Percentiles rank a stretch among this genome's conserved stretches.
These are phyloP conservation scores for Trachythela sp. DNA, from an alignment of 64 coral and sea anemone genomes.

Conservation along the genomic window DNA sequence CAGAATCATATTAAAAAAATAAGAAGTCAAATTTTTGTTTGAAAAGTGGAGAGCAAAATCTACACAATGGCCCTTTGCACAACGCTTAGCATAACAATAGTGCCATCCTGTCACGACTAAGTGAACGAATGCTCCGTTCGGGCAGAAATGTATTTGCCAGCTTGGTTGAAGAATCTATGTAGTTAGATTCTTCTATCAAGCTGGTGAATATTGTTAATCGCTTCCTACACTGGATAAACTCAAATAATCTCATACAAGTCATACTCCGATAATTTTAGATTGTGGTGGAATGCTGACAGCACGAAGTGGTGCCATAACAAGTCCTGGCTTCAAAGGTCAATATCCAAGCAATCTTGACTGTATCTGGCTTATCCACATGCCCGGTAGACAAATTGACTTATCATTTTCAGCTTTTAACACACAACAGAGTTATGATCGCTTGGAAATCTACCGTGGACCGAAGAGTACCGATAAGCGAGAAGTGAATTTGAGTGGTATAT, in stretches of 20 bases:
- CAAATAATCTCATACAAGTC: neutral
- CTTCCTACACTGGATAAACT: neutral
- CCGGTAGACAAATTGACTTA: slow-evolving; percentile 61
- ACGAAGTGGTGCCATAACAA: slow-evolving; percentile 61
- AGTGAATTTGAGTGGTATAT: slow-evolving; percentile 77
- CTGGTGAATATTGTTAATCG: too few relatives aligned
- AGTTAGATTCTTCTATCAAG: too few relatives aligned
- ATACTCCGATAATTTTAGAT: slow-evolving; percentile 41
- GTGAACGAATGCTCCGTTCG: too few relatives aligned
- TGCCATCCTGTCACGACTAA: too few relatives aligned
- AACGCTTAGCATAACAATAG: too few relatives aligned
- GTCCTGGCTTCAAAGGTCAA: slow-evolving; percentile 66
- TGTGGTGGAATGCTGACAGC: slow-evolving; percentile 75
- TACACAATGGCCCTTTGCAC: too few relatives aligned
- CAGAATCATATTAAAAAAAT: too few relatives aligned
- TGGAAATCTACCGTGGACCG: slow-evolving; percentile 70
- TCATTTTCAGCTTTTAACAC: slow-evolving; percentile 69
- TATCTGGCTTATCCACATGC: slow-evolving; percentile 80
- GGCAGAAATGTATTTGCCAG: too few relatives aligned
- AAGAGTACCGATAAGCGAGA: slow-evolving; percentile 69
- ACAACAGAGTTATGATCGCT: slow-evolving; percentile 78
- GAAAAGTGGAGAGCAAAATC: too few relatives aligned
- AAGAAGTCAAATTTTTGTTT: too few relatives aligned
- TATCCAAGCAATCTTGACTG: slow-evolving; percentile 77
- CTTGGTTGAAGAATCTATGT: too few relatives aligned